Conservation (phyloP, 2,113 vertebrate species). For the Zapornia atra region DNA sequence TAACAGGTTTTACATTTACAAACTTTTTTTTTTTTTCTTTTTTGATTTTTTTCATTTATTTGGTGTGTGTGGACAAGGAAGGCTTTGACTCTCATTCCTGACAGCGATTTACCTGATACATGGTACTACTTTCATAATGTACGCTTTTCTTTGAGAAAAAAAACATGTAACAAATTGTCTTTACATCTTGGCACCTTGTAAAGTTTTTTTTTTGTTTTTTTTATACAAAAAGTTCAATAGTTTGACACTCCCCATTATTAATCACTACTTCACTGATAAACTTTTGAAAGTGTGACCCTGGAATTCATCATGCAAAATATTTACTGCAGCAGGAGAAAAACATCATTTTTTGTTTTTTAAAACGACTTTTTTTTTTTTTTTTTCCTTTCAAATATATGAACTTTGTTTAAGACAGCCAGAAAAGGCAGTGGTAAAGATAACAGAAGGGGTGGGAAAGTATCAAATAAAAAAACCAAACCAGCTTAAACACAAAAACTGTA, state of each 20-base stretch:
- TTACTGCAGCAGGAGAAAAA: slow-evolving; percentile 86
- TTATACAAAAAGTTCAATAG: slow-evolving; percentile 91
- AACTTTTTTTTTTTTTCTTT: slow-evolving; percentile 16
- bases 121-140: slow-evolving; percentile 79
- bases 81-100: slow-evolving; percentile 75
- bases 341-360: slow-evolving; percentile 14
- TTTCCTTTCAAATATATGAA: slow-evolving; percentile 81
- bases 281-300: slow-evolving; percentile 85
- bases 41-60: no score
- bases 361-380: slow-evolving; percentile 68
- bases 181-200: slow-evolving; percentile 98
- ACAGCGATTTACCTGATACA: slow-evolving; percentile 77
- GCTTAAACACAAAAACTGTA: slow-evolving; percentile 82
- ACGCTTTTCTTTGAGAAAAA: slow-evolving; percentile 77
- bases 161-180: slow-evolving; percentile 89
- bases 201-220: slow-evolving; percentile 77
- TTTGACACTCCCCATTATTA: slow-evolving; percentile 90
- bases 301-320: slow-evolving; percentile 91
- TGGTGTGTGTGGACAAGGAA: slow-evolving; percentile 63
- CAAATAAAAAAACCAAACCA: slow-evolving; percentile 78
- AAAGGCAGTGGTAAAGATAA: slow-evolving; percentile 86
- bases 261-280: slow-evolving; percentile 88
- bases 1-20: slow-evolving; percentile 49
- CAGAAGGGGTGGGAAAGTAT: slow-evolving; percentile 84
- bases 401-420: slow-evolving; percentile 83